phyloP scores from a whole-genome alignment of 2,113 vertebrate species.

The Ondatra zibethicus region DNA sequence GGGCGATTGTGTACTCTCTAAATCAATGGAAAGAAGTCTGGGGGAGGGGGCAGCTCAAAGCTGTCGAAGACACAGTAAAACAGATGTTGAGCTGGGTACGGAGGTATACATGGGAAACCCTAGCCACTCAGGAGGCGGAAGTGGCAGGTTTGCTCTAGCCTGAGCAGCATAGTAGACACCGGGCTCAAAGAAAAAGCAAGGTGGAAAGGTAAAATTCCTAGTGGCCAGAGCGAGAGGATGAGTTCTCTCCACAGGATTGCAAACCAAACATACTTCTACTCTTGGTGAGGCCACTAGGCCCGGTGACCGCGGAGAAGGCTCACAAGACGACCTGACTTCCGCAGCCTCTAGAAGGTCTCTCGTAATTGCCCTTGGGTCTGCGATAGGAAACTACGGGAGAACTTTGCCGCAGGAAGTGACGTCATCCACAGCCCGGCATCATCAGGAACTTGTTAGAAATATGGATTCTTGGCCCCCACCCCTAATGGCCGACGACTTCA shows the following conservation, averaged over 20 bases:
- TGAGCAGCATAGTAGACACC: background rate
- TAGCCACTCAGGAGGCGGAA: background rate
- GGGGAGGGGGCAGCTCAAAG: background rate
- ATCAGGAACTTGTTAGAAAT: background rate
- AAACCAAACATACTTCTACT: background rate
- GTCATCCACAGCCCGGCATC: background rate
- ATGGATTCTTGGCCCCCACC: background rate
- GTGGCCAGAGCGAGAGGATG: background rate
- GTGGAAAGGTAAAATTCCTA: background rate
- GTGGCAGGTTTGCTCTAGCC: background rate
- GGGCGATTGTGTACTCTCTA: background rate
- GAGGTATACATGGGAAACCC: no score
- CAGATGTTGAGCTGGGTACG: background rate
- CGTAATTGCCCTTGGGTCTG: background rate
- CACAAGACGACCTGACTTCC: background rate
- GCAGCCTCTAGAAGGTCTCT: background rate
- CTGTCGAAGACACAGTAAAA: background rate
- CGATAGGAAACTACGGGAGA: background rate
- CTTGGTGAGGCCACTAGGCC: background rate
- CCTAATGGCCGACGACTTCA: background rate
- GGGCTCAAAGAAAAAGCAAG: background rate
- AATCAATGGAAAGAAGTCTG: background rate
- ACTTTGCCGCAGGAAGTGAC: background rate
- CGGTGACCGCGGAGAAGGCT: background rate
- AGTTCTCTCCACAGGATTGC: background rate